These are phyloP conservation scores for Epsilonema sp. DNA, from an alignment of 2,888 invertebrate species.

Conservation along the genomic window DNA sequence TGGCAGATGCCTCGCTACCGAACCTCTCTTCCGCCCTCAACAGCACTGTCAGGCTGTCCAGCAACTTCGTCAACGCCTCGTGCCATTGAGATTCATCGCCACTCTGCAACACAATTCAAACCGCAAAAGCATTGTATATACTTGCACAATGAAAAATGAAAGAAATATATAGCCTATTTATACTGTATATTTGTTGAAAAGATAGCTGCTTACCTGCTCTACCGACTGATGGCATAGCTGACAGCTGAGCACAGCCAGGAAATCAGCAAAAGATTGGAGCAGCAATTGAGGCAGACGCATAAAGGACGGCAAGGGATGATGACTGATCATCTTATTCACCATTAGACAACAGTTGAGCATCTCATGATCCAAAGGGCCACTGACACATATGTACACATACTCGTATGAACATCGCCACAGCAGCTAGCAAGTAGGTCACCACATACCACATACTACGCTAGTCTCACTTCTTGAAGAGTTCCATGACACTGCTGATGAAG, in stretches of 20 bases:
- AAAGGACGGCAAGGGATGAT: conserved; percentile 38
- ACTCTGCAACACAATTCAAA: too few relatives aligned
- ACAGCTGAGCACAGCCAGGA: conserved; percentile 44
- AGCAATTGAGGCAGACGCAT: conserved; percentile 35
- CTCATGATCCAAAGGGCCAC: conserved; percentile 42
- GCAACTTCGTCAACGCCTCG: conserved; percentile 48
- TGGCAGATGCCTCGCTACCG: neutral
- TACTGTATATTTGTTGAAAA: too few relatives aligned
- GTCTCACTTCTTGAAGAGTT: neutral
- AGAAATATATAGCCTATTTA: too few relatives aligned
- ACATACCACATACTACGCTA: neutral
- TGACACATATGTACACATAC: neutral
- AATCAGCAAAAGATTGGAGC: conserved; percentile 41
- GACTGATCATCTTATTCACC: conserved; percentile 44
- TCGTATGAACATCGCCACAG: neutral
- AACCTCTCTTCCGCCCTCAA: conserved; percentile 26
- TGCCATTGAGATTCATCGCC: too few relatives aligned
- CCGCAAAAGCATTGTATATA: too few relatives aligned
- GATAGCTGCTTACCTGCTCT: too few relatives aligned
- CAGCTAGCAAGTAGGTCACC: neutral
- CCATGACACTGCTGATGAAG: conserved; percentile 43
- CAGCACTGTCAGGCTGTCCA: conserved; percentile 47
- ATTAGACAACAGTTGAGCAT: conserved; percentile 47
- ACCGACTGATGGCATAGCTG: conserved; percentile 30
- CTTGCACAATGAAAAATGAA: too few relatives aligned